These are phyloP conservation scores for Montifringilla adamsi DNA, from an alignment of 2,113 vertebrate species.

Conservation along the genomic window DNA sequence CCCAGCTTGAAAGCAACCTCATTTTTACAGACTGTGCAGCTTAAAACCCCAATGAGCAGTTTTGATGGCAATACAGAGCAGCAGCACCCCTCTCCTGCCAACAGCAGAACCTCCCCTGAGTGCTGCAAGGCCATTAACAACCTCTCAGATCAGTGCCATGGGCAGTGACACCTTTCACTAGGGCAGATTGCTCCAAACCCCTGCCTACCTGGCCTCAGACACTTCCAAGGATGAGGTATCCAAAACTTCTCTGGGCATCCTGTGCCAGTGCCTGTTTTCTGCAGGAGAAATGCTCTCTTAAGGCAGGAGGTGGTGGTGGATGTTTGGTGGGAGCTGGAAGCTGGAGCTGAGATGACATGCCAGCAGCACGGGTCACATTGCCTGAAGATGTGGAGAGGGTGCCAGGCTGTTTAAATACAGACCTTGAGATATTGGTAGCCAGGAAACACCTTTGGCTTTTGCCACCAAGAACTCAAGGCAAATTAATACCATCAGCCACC, in stretches of 20 bases:
- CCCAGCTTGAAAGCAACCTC: not conserved
- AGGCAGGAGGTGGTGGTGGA: not conserved
- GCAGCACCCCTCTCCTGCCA: not conserved
- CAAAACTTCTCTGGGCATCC: not conserved
- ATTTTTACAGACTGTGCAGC: not conserved
- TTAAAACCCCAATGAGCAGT: not conserved
- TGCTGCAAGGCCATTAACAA: not conserved
- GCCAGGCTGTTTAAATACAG: not conserved
- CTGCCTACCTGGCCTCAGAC: accelerated
- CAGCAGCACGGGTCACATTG: not conserved
- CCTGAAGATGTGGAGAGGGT: not conserved
- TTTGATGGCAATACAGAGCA: not conserved
- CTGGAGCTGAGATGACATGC: not conserved
- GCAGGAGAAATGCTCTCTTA: not conserved
- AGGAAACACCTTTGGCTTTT: not conserved
- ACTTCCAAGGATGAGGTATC: not conserved
- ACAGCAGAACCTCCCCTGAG: not conserved
- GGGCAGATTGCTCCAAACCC: not conserved
- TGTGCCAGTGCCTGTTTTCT: not conserved
- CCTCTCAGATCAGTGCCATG: not conserved
- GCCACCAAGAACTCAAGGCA: not conserved
- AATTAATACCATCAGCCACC: not conserved
- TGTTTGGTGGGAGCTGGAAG: not conserved
- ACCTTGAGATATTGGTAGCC: not conserved
- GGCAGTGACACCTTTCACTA: not conserved